These are phyloP conservation scores for Sylvilagus floridanus DNA, from an alignment of 2,797 vertebrate genomes.

Conservation along the genomic window DNA sequence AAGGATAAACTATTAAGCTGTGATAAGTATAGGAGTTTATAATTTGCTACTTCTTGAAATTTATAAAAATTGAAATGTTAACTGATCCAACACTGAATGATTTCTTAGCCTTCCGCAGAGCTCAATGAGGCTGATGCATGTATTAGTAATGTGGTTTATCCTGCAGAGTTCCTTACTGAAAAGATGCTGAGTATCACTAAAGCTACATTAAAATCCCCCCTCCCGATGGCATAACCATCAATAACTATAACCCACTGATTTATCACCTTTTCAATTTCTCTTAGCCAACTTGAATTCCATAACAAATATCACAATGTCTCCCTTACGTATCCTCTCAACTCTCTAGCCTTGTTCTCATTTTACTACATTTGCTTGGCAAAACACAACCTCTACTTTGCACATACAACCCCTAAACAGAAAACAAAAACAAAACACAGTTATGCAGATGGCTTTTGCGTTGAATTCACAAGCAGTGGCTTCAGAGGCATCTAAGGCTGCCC, in stretches of 20 bases:
- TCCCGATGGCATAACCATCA: background rate
- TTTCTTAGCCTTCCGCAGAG: background rate
- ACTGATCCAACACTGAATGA: background rate
- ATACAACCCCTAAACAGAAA: background rate
- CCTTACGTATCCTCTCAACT: background rate
- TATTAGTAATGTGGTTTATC: background rate
- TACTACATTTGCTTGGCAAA: background rate
- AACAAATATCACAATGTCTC: background rate
- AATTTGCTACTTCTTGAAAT: background rate
- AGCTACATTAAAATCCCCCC: background rate
- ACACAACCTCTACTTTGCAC: background rate
- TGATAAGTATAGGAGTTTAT: constrained; percentile 3
- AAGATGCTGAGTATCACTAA: background rate
- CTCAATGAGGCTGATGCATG: fast-evolving
- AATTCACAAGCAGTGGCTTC: background rate
- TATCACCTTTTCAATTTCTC: background rate
- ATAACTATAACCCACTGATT: constrained; percentile 37
- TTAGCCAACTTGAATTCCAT: constrained; percentile 3
- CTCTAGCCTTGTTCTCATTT: background rate
- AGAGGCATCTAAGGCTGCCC: background rate
- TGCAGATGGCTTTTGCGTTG: background rate
- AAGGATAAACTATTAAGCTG: background rate
- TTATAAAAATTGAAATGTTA: background rate
- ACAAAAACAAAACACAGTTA: background rate
- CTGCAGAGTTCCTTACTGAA: background rate